Evolutionary conservation across 2,113 vertebrate species (phyloP), one percentile per base, ranked within the genome.

Genomic region (Eurypyga helias): DNA sequence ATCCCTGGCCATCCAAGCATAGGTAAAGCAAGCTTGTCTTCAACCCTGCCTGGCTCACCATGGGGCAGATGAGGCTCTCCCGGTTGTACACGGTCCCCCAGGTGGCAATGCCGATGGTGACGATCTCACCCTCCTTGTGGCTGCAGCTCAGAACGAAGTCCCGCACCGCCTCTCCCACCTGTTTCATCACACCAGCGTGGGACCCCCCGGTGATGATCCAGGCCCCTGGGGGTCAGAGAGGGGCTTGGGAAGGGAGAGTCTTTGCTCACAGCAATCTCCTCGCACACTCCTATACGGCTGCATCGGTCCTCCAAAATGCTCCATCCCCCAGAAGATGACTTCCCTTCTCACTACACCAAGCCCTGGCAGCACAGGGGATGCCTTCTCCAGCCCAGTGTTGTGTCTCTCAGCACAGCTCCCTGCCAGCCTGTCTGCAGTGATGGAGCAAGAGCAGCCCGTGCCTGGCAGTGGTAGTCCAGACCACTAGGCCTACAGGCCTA

Each of bases 131-230:
- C 9, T 98, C 97, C 36, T 96, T 97, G 89, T 97, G 96, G 97
- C 96, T 97, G 93, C 98, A 98, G 93, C 99, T 99, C 89, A 99
- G 97, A 48, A 98, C 90, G 80, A 98, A 98, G 96, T 99, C 99
- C 34, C 98, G 94, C 90, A 99, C 99, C 0, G 99, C 99, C 97
- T 99, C 98, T 3, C 99, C 99, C 58, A 99, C 99, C 57, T 99
- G 99, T 80, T 99, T 99, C 99, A 99, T 99, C 91, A 99, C 99
- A 4, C 99, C 99, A 1, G 99, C 6, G 29, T 99, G 98, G 71
- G 99, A 99, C 1, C 99, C 99, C 2, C 99, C 99, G 0, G 99
- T 99, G 96, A 99, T 98, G 91, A 99, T 99, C 99, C 99, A 99
- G 7, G 99, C 99, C 33, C 99, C 99, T 99, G 97, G 21, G 31